Base-by-base conservation (phyloP, 2,797 vertebrate species). In the Muscicapa comitata region DNA sequence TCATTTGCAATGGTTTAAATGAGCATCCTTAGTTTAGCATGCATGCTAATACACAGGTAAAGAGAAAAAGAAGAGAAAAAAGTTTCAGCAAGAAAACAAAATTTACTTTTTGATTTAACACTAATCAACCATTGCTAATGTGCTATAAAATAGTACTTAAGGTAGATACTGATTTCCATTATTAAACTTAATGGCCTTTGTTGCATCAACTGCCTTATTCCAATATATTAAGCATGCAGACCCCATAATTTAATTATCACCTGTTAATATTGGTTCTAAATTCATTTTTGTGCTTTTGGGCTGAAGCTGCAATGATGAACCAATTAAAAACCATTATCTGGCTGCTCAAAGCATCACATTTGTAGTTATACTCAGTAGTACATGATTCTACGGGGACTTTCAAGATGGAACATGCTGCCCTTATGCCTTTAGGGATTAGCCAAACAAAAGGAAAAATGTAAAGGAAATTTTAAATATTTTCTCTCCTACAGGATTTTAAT, bases 171-270 rank as follows among this genome's bases (percentile, higher is more conserved):
- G 83, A 89, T 87, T 96, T 91, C 78, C 93, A 40, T 97, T 97
- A 96, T 95, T 97, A 95, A 96, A 97, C 86, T 92, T 97, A 97
- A 96, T 96, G 88, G 70, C 88, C 94, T 96, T 93, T 86, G 90
- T 96, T 97, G 71, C 85, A 79, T 97, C 91, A 93, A 92, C 94
- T 96, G 78, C 93, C 83, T 97, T 95, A 94, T 88, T 95, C 58
- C 93, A 94, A 87, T 86, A 91, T 94, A 96, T 96, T 97, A 96
- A 93, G 68, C 78, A 96, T 95, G 81, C 76, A 96, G 92, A 96
- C 96, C 66, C 90, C 85, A 94, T 96, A 94, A 96, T 97, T 98
- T 97, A 97, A 97, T 98, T 98, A 97, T 96, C 94, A 97, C 95
- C 94, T 97, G 93, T 96, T 98, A 97, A 97, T 97, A 97, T 94